Evolutionary conservation across 1,140 invertebrate species (phyloP).

Genomic region (Euborellia annulipes): DNA sequence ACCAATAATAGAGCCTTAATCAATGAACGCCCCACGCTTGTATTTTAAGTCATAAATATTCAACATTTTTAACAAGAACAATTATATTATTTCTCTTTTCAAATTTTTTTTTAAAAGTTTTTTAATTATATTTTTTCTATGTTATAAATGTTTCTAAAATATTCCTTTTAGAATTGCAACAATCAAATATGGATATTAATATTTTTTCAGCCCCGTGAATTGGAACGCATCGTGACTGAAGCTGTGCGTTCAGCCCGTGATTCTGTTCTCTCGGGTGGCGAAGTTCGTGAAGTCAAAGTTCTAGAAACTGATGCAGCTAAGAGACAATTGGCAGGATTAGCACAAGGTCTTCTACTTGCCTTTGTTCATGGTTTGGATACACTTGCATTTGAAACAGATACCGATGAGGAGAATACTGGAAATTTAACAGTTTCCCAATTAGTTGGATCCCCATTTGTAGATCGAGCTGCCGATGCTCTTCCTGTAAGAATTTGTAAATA

Average conservation of each 20-base stretch:
- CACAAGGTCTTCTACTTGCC: conserved; percentile 50
- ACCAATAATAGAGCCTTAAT: too few relatives aligned
- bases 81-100: too few relatives aligned
- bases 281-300: conserved; percentile 49
- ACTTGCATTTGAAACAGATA: conserved; percentile 42
- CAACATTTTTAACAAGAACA: too few relatives aligned
- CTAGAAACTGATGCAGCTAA: conserved; percentile 45
- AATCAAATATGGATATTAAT: too few relatives aligned
- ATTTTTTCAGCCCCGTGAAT: conserved; percentile 54
- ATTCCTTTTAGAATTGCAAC: too few relatives aligned
- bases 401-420: conserved; percentile 26
- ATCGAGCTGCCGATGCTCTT: conserved; percentile 19
- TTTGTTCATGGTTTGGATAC: conserved; percentile 46
- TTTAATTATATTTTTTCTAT: too few relatives aligned
- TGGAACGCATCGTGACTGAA: conserved; percentile 70
- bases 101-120: too few relatives aligned
- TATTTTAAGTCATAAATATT: too few relatives aligned
- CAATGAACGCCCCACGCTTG: too few relatives aligned
- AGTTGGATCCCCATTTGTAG: conserved; percentile 39
- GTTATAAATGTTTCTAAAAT: too few relatives aligned
- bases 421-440: conserved; percentile 42
- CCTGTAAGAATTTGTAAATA: conserved; percentile 5
- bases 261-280: conserved; percentile 51
- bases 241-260: conserved; percentile 73
- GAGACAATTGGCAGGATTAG: conserved; percentile 44